Percentiles rank a stretch among this genome's conserved stretches.
These are phyloP conservation scores for Eueides isabella DNA, from an alignment of 1,140 invertebrate species.

Conservation along the genomic window DNA sequence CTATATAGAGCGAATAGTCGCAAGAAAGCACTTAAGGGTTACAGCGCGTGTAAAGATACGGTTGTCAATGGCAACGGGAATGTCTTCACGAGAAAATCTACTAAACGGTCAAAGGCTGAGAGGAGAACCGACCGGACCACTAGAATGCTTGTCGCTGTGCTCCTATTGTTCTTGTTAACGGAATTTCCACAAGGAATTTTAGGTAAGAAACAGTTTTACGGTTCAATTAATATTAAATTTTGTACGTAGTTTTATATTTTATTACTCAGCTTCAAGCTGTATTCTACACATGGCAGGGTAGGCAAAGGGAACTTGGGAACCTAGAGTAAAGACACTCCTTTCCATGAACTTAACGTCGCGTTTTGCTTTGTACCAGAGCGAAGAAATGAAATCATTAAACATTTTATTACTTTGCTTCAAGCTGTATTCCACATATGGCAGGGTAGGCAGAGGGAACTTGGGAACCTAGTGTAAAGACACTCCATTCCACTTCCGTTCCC, in stretches of 20 bases:
- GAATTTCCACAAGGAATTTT: slow-evolving; percentile 76
- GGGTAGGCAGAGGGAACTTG: no score
- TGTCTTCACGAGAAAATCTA: slow-evolving; percentile 66
- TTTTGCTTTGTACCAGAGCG: no score
- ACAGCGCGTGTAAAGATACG: slow-evolving; percentile 81
- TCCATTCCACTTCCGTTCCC: no score
- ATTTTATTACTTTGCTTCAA: no score
- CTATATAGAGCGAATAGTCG: slow-evolving; percentile 87
- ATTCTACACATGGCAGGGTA: no score
- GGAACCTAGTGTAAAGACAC: no score
- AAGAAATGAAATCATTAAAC: no score
- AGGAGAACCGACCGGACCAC: slow-evolving; percentile 92
- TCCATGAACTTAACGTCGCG: no score
- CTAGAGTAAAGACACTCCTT: no score
- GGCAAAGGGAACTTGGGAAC: no score
- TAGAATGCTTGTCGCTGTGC: slow-evolving; percentile 93
- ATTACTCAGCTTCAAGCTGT: no score
- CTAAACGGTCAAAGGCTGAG: slow-evolving; percentile 84
- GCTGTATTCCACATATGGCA: no score
- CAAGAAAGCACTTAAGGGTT: slow-evolving; percentile 85
- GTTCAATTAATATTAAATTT: background rate
- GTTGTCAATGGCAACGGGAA: slow-evolving; percentile 70
- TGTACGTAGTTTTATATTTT: background rate
- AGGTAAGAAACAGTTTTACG: slow-evolving; percentile 48
- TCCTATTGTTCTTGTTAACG: slow-evolving; percentile 87